Evolutionary conservation across 2,113 vertebrate species (phyloP).

Genomic region (Clinocottus analis): DNA sequence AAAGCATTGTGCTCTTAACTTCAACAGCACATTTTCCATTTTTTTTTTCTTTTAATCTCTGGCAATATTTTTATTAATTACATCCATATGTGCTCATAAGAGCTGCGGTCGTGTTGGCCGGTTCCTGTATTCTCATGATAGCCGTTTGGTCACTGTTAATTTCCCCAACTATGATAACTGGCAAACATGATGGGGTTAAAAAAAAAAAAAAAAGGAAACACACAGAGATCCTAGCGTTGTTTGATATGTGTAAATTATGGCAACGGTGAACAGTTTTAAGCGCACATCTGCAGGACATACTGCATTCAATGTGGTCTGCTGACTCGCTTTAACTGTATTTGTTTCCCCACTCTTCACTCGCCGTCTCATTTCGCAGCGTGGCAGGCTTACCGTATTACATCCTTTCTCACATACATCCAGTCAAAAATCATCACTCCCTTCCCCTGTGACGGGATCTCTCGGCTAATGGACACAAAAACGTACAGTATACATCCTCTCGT

Average conservation of each 20-base stretch:
- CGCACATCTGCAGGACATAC: slow-evolving; percentile 68
- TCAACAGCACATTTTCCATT: slow-evolving; percentile 29
- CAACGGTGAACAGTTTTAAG: slow-evolving; percentile 38
- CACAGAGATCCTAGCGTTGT: slow-evolving; percentile 40
- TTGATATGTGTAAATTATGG: slow-evolving; percentile 52
- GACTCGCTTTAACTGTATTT: slow-evolving; percentile 34
- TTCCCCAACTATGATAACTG: slow-evolving; percentile 56
- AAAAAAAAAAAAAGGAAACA: neutral
- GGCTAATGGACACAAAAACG: slow-evolving; percentile 44
- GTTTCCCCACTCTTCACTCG: slow-evolving; percentile 40
- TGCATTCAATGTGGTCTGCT: slow-evolving; percentile 56
- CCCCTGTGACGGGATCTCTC: slow-evolving; percentile 34
- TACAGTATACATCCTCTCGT: slow-evolving; percentile 23
- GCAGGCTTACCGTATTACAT: slow-evolving; percentile 55
- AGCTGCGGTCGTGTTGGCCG: slow-evolving; percentile 55
- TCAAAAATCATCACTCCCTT: slow-evolving; percentile 51
- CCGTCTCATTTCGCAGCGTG: slow-evolving; percentile 28
- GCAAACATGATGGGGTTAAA: slow-evolving; percentile 39
- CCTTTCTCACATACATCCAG: slow-evolving; percentile 50
- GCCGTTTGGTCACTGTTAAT: slow-evolving; percentile 62
- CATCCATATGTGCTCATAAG: slow-evolving; percentile 64
- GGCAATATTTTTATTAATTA: slow-evolving; percentile 63
- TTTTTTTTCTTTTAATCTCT: slow-evolving; percentile 22
- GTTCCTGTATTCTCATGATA: slow-evolving; percentile 51
- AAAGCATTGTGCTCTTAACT: slow-evolving; percentile 13